Conservation (phyloP, 2,113 vertebrate genomes). For the Falcunculus frontatus region DNA sequence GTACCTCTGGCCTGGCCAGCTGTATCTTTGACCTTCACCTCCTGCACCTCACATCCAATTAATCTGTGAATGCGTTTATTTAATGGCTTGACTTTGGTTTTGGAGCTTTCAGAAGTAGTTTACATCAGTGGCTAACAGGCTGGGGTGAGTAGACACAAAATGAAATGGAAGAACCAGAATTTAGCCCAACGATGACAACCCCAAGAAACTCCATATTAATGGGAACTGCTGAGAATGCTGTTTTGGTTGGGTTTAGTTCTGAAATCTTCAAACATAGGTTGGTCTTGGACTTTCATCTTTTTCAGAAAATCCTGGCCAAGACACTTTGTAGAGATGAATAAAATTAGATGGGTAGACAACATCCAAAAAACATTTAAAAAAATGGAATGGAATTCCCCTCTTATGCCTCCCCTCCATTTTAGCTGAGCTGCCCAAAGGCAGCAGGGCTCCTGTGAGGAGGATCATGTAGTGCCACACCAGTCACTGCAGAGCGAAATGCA, state of each 20-base stretch:
- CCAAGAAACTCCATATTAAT: not conserved
- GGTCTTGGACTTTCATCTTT: not conserved
- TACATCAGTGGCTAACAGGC: not conserved
- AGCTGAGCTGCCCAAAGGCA: not conserved
- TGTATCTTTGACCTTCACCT: not conserved
- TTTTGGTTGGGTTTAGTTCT: not conserved
- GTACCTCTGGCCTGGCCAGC: not conserved
- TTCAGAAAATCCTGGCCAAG: not conserved
- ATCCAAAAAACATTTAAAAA: not conserved
- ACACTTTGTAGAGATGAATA: not conserved
- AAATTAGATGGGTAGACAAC: not conserved
- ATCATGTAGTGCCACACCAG: not conserved
- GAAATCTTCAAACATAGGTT: not conserved
- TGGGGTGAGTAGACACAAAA: not conserved
- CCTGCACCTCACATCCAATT: not conserved
- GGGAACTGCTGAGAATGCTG: not conserved
- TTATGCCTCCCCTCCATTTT: not conserved
- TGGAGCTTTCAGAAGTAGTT: not conserved
- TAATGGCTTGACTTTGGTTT: not conserved
- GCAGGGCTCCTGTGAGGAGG: not conserved
- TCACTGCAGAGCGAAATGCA: not conserved
- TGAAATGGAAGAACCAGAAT: not conserved
- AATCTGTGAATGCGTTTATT: not conserved
- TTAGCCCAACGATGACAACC: not conserved
- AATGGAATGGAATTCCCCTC: not conserved